phyloP scores from a whole-genome alignment of 2,113 vertebrate species.

The Macaca nemestrina region DNA sequence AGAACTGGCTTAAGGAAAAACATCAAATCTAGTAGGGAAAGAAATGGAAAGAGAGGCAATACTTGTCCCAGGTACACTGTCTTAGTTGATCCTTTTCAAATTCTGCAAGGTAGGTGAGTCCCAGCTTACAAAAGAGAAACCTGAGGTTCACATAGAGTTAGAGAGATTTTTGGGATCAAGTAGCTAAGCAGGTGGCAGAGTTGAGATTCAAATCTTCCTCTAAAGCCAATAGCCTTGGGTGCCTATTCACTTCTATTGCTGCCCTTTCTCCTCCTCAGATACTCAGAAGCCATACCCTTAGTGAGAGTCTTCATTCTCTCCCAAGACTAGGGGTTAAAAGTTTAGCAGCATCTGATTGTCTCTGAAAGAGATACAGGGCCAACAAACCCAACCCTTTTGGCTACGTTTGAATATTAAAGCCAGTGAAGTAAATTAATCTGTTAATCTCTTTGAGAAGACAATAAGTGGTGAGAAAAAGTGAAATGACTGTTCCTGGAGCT shows the following conservation, averaged over 20 bases:
- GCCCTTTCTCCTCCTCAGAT: background rate
- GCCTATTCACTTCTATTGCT: background rate
- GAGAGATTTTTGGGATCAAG: background rate
- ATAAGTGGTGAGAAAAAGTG: background rate
- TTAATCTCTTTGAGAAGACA: background rate
- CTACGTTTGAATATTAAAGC: conserved; percentile 7
- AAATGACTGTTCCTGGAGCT: background rate
- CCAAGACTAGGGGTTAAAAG: background rate
- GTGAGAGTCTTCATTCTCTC: background rate
- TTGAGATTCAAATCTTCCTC: background rate
- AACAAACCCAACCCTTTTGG: background rate
- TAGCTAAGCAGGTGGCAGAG: background rate
- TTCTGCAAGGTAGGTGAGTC: background rate
- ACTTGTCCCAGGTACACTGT: background rate
- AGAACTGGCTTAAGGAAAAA: background rate
- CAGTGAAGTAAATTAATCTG: background rate
- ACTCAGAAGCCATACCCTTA: background rate
- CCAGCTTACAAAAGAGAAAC: background rate
- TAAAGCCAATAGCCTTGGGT: background rate
- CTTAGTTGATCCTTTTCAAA: background rate
- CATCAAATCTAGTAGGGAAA: background rate
- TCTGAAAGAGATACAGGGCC: background rate
- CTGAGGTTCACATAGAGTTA: background rate
- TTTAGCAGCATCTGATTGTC: background rate
- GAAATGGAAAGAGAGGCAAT: background rate